These are phyloP conservation scores for Argyrosomus regius DNA, from an alignment of 2,797 vertebrate species.

Conservation along the genomic window DNA sequence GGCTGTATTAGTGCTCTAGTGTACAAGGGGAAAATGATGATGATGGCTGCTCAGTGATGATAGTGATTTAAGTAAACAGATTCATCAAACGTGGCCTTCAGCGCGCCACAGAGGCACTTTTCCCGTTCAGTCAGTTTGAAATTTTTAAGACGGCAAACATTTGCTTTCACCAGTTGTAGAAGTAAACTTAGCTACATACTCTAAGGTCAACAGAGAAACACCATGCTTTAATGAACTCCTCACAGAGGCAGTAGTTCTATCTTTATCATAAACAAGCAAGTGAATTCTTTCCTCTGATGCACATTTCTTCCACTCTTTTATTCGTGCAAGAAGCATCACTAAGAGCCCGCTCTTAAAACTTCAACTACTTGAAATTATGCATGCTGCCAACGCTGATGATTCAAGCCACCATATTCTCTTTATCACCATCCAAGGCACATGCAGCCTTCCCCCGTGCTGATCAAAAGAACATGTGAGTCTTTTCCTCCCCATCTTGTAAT, in stretches of 20 bases:
- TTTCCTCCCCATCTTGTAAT: conserved; percentile 5
- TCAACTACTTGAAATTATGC: not conserved
- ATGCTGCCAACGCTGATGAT: not conserved
- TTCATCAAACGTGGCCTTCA: conserved; percentile 60
- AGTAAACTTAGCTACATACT: conserved; percentile 10
- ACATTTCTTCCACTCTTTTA: not conserved
- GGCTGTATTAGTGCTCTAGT: conserved; percentile 65
- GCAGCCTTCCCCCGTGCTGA: conserved; percentile 32
- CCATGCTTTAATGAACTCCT: not conserved
- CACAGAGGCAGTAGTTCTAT: not conserved
- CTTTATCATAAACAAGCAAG: conserved; percentile 14
- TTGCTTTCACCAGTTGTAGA: conserved; percentile 1
- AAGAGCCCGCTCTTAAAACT: conserved; percentile 14
- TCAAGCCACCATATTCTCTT: conserved; percentile 19
- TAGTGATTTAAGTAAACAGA: conserved; percentile 80
- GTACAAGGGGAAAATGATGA: conserved; percentile 68
- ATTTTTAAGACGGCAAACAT: not conserved
- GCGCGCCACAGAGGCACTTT: conserved; percentile 8
- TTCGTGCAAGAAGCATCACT: conserved; percentile 12
- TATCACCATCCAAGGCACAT: conserved; percentile 27
- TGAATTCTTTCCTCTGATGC: not conserved
- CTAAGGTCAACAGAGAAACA: conserved; percentile 7
- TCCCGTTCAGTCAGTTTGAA: conserved; percentile 10
- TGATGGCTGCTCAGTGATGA: conserved; percentile 73
- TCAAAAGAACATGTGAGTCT: conserved; percentile 46